Conservation (phyloP, 2,888 invertebrate species). For the Chymomyza fuscimana region DNA sequence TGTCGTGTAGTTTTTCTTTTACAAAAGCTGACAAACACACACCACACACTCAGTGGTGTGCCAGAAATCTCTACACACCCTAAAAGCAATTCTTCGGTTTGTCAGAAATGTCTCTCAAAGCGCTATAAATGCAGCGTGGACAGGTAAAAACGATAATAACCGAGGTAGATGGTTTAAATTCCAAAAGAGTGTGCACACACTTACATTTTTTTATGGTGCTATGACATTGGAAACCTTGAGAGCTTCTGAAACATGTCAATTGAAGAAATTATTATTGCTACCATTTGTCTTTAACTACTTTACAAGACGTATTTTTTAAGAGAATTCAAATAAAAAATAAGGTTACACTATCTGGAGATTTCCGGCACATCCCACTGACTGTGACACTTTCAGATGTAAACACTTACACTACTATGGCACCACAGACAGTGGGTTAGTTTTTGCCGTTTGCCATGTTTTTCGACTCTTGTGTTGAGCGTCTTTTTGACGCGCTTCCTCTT, state of each 20-base stretch:
- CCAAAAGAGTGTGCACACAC: background rate
- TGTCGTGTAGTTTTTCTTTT: slow-evolving; percentile 60
- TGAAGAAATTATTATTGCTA: background rate
- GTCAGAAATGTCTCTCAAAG: too few species aligned
- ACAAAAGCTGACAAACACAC: slow-evolving; percentile 38
- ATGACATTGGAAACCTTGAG: too few species aligned
- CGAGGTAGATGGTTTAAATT: too few species aligned
- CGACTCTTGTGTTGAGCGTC: slow-evolving; percentile 39
- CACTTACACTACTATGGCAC: slow-evolving; percentile 46
- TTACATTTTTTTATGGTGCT: background rate
- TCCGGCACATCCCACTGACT: background rate
- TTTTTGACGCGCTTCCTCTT: slow-evolving; percentile 48
- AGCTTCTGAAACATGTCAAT: background rate
- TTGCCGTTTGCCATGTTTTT: slow-evolving; percentile 38
- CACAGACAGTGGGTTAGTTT: slow-evolving; percentile 41
- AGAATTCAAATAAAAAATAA: too few species aligned
- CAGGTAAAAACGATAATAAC: too few species aligned
- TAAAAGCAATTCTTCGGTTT: too few species aligned
- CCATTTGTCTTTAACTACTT: background rate
- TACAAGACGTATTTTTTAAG: too few species aligned
- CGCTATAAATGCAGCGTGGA: too few species aligned
- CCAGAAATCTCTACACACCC: too few species aligned
- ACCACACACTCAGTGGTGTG: background rate
- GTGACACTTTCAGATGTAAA: slow-evolving; percentile 37
- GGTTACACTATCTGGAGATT: background rate